Evolutionary conservation across 2,888 invertebrate species (phyloP).

Genomic region (Caenorhabditis sulstoni): DNA sequence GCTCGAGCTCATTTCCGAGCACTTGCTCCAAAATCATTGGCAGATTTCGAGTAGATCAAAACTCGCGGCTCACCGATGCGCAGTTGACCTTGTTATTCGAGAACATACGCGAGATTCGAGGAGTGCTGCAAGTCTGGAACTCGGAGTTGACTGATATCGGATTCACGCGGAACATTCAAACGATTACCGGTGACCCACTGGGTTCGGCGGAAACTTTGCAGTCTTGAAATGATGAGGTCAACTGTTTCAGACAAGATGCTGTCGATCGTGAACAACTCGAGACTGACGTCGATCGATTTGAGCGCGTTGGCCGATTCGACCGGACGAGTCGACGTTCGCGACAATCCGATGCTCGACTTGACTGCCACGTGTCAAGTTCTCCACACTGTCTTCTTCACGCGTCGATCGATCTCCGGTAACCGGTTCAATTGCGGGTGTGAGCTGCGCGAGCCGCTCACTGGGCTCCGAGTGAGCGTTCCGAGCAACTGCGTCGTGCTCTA

Average conservation of each 20-base stretch:
- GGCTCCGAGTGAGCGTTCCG: constrained; percentile 20
- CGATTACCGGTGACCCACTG: constrained; percentile 24
- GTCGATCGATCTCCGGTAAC: constrained; percentile 17
- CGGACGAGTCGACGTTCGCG: constrained; percentile 16
- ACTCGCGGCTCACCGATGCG: not conserved
- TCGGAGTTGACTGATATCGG: not conserved
- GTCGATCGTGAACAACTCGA: constrained; percentile 18
- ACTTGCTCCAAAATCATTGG: constrained; percentile 19
- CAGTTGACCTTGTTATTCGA: constrained; percentile 11
- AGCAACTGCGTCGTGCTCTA: constrained; percentile 31
- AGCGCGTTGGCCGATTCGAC: not conserved
- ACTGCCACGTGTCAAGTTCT: constrained; percentile 13
- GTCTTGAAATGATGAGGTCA: not conserved
- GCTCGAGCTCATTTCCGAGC: constrained; percentile 14
- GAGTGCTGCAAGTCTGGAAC: constrained; percentile 40
- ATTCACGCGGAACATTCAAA: constrained; percentile 11
- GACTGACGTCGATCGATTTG: constrained; percentile 2
- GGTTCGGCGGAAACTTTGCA: constrained; percentile 10
- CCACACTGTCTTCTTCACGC: constrained; percentile 24
- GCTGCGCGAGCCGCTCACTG: constrained; percentile 13
- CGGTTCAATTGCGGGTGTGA: constrained; percentile 43
- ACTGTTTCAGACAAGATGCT: constrained; percentile 27
- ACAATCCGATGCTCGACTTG: constrained; percentile 26
- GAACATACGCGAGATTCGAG: constrained; percentile 3
- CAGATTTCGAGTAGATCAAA: constrained; percentile 27